These are phyloP conservation scores for Aegithalos caudatus DNA, from an alignment of 2,113 vertebrate species.

Conservation along the genomic window DNA sequence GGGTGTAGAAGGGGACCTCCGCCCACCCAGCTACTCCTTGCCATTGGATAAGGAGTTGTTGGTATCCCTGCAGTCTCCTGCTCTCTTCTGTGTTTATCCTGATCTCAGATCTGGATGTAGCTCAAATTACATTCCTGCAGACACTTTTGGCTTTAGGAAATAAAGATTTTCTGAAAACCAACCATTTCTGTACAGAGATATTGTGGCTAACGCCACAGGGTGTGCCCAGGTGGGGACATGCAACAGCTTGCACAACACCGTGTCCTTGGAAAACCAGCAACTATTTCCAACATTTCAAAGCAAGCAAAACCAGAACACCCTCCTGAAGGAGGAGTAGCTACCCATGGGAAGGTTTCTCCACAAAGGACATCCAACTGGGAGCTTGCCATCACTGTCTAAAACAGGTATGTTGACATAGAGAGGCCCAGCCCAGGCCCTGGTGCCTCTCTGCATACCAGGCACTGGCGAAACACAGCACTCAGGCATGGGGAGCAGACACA, in stretches of 20 bases:
- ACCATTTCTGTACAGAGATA: background rate
- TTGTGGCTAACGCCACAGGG: background rate
- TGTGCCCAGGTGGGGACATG: background rate
- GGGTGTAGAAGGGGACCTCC: background rate
- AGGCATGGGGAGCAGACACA: background rate
- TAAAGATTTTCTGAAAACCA: background rate
- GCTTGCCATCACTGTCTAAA: background rate
- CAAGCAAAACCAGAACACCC: background rate
- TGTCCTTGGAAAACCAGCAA: background rate
- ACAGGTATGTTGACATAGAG: background rate
- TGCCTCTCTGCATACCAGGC: background rate
- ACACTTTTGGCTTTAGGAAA: background rate
- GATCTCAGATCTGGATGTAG: background rate
- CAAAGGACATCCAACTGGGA: background rate
- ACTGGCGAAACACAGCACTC: background rate
- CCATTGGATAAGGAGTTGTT: background rate
- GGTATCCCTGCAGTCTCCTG: accelerated
- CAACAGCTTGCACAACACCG: background rate
- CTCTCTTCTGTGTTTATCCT: background rate
- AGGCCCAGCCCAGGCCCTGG: background rate
- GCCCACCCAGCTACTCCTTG: background rate
- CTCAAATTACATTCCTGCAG: background rate
- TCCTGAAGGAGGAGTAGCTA: background rate
- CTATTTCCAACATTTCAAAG: background rate
- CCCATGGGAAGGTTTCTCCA: background rate